Percentiles rank a stretch among this genome's conserved stretches.
phyloP scores from a whole-genome alignment of 2,888 invertebrate species.

The Thymelicus sylvestris region DNA sequence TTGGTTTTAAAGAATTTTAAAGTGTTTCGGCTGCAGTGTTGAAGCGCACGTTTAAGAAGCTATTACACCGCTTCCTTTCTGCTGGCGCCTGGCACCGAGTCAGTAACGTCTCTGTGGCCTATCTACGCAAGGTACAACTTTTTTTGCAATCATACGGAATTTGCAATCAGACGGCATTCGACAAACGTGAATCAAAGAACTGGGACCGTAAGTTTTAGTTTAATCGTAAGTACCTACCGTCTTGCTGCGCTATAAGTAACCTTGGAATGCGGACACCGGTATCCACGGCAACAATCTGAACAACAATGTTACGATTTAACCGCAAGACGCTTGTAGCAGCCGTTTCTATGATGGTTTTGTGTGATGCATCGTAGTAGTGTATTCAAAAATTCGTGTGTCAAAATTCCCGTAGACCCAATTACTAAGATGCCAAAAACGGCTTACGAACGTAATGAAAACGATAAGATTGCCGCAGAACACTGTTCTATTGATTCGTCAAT shows the following conservation, averaged over 20 bases:
- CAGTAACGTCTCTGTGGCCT: no score
- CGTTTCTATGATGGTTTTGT: constrained; percentile 42
- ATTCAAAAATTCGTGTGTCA: constrained; percentile 89
- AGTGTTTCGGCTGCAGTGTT: no score
- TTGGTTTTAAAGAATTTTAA: no score
- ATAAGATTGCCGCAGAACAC: constrained; percentile 63
- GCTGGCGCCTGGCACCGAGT: no score
- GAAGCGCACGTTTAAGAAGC: no score
- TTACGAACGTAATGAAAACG: constrained; percentile 86
- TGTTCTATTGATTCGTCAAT: constrained; percentile 69
- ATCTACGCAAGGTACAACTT: no score
- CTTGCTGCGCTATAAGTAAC: constrained; percentile 5
- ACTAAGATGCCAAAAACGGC: constrained; percentile 89
- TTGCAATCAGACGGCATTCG: no score
- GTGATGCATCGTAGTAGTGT: constrained; percentile 85
- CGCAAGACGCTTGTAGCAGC: background rate
- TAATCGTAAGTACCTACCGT: no score
- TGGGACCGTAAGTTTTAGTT: no score
- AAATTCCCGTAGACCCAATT: constrained; percentile 89
- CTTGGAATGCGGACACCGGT: constrained; percentile 8
- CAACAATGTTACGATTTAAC: constrained; percentile 33
- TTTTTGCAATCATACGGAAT: no score
- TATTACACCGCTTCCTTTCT: no score
- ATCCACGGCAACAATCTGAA: constrained; percentile 40
- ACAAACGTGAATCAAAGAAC: no score